Conservation (phyloP, 2,797 vertebrate genomes). For the Centroberyx gerrardi region DNA sequence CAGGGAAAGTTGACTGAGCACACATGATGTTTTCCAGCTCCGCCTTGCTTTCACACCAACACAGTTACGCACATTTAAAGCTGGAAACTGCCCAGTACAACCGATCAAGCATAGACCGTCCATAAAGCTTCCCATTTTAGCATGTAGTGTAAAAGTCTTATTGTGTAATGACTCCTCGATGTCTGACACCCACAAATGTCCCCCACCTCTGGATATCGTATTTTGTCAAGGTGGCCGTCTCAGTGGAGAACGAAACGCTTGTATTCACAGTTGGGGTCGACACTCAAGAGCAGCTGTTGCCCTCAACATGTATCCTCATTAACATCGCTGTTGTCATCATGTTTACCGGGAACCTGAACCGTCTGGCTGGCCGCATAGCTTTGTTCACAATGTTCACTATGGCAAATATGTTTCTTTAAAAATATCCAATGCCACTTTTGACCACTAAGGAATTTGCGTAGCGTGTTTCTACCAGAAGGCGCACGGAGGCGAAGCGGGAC, state of each 20-base stretch:
- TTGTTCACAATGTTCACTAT: conserved; percentile 36
- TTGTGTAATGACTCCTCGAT: neutral
- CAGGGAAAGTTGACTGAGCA: no score
- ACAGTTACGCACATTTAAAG: no score
- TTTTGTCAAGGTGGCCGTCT: conserved; percentile 36
- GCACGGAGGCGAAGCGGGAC: neutral
- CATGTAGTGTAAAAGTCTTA: neutral
- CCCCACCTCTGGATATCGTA: conserved; percentile 3
- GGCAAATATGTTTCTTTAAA: conserved; percentile 42
- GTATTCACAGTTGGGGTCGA: neutral
- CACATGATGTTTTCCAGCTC: no score
- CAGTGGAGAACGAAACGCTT: neutral
- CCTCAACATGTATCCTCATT: conserved; percentile 22
- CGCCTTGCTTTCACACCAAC: no score
- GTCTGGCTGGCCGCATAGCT: conserved; percentile 9
- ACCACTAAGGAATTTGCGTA: conserved; percentile 15
- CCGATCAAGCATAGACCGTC: neutral
- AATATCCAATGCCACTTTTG: conserved; percentile 23
- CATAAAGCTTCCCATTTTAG: neutral
- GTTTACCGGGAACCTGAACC: conserved; percentile 56
- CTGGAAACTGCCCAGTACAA: no score
- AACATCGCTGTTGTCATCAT: conserved; percentile 37
- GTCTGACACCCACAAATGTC: conserved; percentile 1
- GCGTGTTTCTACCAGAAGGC: conserved; percentile 35
- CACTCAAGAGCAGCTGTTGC: conserved; percentile 46